phyloP scores from a whole-genome alignment of 2,888 invertebrate species.

The Caprella mutica region DNA sequence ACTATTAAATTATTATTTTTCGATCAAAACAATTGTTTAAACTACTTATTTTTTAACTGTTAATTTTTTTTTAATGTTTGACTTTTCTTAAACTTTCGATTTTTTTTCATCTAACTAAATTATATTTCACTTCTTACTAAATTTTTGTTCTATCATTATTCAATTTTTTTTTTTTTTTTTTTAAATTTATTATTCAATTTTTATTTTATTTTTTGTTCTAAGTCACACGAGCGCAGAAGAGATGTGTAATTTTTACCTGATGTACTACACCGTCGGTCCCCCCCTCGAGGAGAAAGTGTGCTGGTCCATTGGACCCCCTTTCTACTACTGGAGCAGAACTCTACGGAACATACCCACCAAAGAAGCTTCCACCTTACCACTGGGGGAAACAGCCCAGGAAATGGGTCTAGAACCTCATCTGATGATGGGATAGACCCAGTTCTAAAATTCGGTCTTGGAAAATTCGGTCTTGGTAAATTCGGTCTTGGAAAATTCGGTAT shows the following conservation, averaged over 20 bases:
- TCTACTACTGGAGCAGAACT: conserved; percentile 40
- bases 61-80: neutral
- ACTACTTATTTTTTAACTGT: too few species aligned
- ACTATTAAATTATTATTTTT: neutral
- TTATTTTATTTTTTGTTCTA: conserved; percentile 22
- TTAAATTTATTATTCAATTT: neutral
- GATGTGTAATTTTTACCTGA: conserved; percentile 92
- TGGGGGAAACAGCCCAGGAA: conserved; percentile 15
- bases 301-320: conserved; percentile 41
- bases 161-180: neutral
- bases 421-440: too few species aligned
- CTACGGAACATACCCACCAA: conserved; percentile 59
- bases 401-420: neutral
- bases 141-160: neutral
- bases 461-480: too few species aligned
- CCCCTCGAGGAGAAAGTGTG: conserved; percentile 36
- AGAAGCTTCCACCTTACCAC: conserved; percentile 48
- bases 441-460: too few species aligned
- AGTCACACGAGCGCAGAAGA: conserved; percentile 75
- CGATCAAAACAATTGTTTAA: neutral
- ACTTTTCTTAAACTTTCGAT: neutral
- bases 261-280: conserved; percentile 57
- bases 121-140: neutral
- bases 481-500: too few species aligned
- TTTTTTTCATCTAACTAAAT: neutral